Percentiles rank a stretch among this genome's conserved stretches.
These are phyloP conservation scores for Chymomyza procnemis DNA, from an alignment of 2,888 invertebrate genomes.

Conservation along the genomic window DNA sequence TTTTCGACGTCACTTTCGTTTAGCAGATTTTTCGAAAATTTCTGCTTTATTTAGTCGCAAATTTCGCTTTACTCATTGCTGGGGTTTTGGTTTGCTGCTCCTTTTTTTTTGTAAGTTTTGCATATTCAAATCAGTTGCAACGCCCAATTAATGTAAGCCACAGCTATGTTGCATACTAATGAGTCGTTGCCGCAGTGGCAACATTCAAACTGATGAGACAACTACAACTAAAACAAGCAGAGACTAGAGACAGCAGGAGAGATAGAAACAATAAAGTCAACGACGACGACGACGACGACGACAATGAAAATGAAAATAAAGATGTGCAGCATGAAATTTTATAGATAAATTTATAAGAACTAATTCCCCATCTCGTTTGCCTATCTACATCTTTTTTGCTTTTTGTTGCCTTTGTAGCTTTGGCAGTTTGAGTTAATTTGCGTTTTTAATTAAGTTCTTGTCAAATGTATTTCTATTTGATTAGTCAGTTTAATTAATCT, in stretches of 20 bases:
- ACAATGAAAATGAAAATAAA: constrained; percentile 40
- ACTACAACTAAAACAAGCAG: not conserved
- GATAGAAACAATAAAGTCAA: not conserved
- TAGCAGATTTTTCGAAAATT: constrained; percentile 30
- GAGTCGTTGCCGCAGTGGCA: constrained; percentile 35
- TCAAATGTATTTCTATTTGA: not conserved
- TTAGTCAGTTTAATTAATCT: not conserved
- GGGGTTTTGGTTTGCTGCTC: constrained; percentile 10
- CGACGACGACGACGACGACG: constrained; percentile 30
- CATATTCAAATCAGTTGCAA: constrained; percentile 74
- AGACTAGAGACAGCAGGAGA: too few species aligned
- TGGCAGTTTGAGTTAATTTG: not conserved
- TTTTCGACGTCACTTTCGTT: constrained; percentile 44
- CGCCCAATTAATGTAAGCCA: constrained; percentile 74
- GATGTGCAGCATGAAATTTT: constrained; percentile 30
- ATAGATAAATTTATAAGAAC: constrained; percentile 7
- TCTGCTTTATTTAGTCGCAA: not conserved
- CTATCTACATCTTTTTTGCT: not conserved
- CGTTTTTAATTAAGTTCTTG: not conserved
- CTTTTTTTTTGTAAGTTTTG: constrained; percentile 11
- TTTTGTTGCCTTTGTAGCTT: not conserved
- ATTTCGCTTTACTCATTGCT: constrained; percentile 9
- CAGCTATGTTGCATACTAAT: constrained; percentile 72
- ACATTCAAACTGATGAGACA: not conserved
- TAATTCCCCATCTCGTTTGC: not conserved